phyloP scores from a whole-genome alignment of 64 coral and sea anemone species.

The Porites australiensis region DNA sequence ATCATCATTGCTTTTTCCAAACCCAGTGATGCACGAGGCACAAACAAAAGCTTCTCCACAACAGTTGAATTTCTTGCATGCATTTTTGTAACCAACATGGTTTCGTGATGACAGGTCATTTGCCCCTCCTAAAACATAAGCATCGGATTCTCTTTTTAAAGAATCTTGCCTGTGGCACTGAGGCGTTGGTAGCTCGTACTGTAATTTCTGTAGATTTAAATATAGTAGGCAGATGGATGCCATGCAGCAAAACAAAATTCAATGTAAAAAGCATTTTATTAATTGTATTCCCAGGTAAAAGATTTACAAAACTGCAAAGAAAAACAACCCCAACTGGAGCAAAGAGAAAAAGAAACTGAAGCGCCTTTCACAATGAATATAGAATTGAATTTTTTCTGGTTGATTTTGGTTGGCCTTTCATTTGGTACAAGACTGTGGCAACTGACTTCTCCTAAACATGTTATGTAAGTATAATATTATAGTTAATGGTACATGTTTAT shows the following conservation, averaged over 20 bases:
- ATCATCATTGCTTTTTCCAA: too few relatives aligned
- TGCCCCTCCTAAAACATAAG: too few relatives aligned
- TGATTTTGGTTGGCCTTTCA: slow-evolving; percentile 58
- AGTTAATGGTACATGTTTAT: background rate
- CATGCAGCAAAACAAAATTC: background rate
- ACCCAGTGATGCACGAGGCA: too few relatives aligned
- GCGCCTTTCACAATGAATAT: slow-evolving; percentile 58
- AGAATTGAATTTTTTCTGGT: slow-evolving; percentile 70
- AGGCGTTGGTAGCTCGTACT: too few relatives aligned
- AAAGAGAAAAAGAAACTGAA: background rate
- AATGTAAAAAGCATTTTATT: background rate
- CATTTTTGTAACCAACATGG: too few relatives aligned
- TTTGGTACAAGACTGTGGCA: slow-evolving; percentile 78
- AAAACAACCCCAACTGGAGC: background rate
- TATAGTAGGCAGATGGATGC: too few relatives aligned
- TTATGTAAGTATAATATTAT: slow-evolving; percentile 44
- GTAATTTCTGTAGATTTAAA: too few relatives aligned
- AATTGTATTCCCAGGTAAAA: background rate
- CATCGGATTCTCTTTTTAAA: too few relatives aligned
- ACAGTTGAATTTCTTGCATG: too few relatives aligned
- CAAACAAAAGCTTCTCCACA: too few relatives aligned
- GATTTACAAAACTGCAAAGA: background rate
- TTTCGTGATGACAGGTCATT: too few relatives aligned
- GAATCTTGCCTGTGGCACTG: too few relatives aligned
- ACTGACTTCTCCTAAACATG: slow-evolving; percentile 69